phyloP scores from a whole-genome alignment of 2,113 vertebrate species.

The Barnardius zonarius region DNA sequence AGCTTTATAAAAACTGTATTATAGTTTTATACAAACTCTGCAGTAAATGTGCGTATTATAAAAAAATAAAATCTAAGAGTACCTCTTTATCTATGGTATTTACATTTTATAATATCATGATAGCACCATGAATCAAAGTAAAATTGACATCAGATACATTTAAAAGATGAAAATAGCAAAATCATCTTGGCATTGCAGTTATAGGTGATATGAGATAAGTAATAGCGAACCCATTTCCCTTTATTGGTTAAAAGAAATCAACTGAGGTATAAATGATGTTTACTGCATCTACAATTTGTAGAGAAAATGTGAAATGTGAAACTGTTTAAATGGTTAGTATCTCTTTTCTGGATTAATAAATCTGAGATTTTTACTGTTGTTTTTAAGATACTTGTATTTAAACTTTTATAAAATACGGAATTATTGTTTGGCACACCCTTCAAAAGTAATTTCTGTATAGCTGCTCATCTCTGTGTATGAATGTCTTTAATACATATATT shows the following conservation, averaged over 20 bases:
- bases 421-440: neutral
- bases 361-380: neutral
- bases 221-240: neutral
- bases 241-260: neutral
- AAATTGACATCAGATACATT: neutral
- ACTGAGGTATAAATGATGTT: neutral
- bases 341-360: neutral
- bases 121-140: neutral
- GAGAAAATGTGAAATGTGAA: neutral
- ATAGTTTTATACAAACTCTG: neutral
- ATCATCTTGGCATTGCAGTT: neutral
- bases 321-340: neutral
- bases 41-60: neutral
- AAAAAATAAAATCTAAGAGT: neutral
- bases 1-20: neutral
- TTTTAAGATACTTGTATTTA: neutral
- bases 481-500: neutral
- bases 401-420: neutral
- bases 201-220: rapidly evolving
- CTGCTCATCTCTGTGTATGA: neutral
- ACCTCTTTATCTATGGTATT: neutral
- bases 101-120: rapidly evolving
- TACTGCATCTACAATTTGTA: neutral
- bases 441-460: neutral
- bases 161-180: neutral